phyloP scores from a whole-genome alignment of 2,888 invertebrate species.

The Polydrusus cervinus region DNA sequence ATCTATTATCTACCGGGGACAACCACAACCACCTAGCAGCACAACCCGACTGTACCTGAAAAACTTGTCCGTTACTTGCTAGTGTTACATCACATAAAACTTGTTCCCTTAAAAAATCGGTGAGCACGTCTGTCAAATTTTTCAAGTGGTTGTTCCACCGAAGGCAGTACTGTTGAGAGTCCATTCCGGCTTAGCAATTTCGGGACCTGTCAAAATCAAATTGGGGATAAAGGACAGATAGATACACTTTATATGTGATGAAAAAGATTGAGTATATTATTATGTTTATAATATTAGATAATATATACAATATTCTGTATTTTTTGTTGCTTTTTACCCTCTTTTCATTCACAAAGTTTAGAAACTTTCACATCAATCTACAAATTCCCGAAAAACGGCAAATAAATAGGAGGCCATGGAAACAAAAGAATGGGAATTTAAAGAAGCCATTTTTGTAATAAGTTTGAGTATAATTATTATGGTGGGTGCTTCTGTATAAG shows the following conservation, averaged over 20 bases:
- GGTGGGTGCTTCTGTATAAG: too few relatives aligned
- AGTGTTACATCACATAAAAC: slow-evolving; percentile 94
- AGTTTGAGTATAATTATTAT: too few relatives aligned
- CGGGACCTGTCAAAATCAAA: slow-evolving; percentile 51
- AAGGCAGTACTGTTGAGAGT: slow-evolving; percentile 94
- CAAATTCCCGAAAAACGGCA: too few relatives aligned
- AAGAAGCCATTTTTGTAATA: too few relatives aligned
- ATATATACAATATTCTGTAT: too few relatives aligned
- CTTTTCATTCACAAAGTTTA: too few relatives aligned
- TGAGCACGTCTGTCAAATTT: slow-evolving; percentile 92
- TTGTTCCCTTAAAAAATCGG: slow-evolving; percentile 89
- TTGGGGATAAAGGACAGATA: slow-evolving; percentile 1
- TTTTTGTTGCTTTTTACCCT: too few relatives aligned
- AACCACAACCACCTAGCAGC: not conserved
- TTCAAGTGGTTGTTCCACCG: slow-evolving; percentile 96
- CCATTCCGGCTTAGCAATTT: slow-evolving; percentile 62
- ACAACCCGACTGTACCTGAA: slow-evolving; percentile 65
- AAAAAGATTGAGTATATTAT: too few relatives aligned
- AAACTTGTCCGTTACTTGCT: slow-evolving; percentile 92
- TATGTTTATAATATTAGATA: too few relatives aligned
- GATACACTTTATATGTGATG: not conserved
- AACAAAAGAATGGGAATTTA: too few relatives aligned
- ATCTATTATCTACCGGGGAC: not conserved
- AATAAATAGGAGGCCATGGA: too few relatives aligned
- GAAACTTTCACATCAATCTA: too few relatives aligned